A percentile compares a stretch with the other conserved stretches of the same genome.
Evolutionary conservation across 23 tunicate genomes (phyloP).

Genomic region (Corella eumyota): DNA sequence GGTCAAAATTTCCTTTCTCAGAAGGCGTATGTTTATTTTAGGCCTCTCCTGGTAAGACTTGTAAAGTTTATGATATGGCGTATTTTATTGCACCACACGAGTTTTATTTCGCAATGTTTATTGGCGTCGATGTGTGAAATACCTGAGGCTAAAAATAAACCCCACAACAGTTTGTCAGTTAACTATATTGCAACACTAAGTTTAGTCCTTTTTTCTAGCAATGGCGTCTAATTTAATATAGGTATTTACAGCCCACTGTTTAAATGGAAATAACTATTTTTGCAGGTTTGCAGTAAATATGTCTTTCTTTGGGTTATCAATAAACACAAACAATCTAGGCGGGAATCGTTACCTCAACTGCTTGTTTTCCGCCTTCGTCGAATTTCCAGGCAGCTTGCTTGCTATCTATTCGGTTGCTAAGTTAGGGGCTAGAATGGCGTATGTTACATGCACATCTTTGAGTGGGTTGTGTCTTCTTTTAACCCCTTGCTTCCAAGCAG

Average conservation of each 20-base stretch:
- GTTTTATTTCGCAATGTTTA: too few species aligned
- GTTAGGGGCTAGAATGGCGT: not conserved
- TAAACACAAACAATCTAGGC: conserved; percentile 1
- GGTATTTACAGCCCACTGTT: too few species aligned
- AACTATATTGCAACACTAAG: too few species aligned
- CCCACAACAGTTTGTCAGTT: too few species aligned
- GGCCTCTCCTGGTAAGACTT: conserved; percentile 1
- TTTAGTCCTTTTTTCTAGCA: too few species aligned
- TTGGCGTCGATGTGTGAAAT: too few species aligned
- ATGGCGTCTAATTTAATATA: too few species aligned
- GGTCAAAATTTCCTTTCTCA: not conserved
- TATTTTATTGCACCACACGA: too few species aligned
- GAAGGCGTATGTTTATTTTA: not conserved
- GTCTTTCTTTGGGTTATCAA: conserved; percentile 1
- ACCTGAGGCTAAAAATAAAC: too few species aligned
- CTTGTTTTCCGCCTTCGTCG: not conserved
- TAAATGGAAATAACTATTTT: not conserved
- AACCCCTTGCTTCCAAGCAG: not conserved
- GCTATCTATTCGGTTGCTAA: not conserved
- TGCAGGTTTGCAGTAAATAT: not conserved
- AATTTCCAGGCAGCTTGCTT: not conserved
- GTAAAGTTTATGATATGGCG: too few species aligned
- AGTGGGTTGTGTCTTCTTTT: not conserved
- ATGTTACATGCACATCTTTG: not conserved
- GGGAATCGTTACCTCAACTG: conserved; percentile 4